A percentile compares a stretch with the other conserved stretches of the same genome.
These are phyloP conservation scores for Phaethon lepturus DNA, from an alignment of 2,113 vertebrate genomes.

Conservation along the genomic window DNA sequence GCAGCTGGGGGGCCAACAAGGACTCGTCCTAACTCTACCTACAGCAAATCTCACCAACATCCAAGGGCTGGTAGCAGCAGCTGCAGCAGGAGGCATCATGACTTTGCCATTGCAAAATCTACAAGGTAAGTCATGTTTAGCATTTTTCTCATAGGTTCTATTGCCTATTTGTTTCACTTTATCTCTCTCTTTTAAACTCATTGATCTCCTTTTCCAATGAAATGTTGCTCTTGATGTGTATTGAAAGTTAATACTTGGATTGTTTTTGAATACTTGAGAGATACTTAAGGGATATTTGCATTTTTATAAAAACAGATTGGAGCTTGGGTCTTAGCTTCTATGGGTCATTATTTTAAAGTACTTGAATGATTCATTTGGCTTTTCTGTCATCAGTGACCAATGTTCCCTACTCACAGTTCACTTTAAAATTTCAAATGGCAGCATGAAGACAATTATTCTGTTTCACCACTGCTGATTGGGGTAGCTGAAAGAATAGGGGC, in stretches of 20 bases:
- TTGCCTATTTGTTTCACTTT: neutral
- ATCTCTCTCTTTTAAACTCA: neutral
- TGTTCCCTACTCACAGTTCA: neutral
- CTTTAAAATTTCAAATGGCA: neutral
- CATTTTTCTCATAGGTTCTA: neutral
- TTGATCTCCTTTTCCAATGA: neutral
- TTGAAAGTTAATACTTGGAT: neutral
- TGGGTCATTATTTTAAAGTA: neutral
- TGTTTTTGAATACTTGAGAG: neutral
- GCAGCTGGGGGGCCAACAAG: constrained; percentile 95
- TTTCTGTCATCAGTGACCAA: neutral
- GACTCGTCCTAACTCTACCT: constrained; percentile 95
- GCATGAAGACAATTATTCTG: neutral
- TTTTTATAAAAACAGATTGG: neutral
- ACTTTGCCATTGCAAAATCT: constrained; percentile 98
- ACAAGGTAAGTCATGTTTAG: constrained; percentile 85
- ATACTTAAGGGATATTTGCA: neutral
- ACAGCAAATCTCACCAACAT: constrained; percentile 92
- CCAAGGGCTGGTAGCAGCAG: constrained; percentile 97
- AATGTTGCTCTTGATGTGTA: neutral
- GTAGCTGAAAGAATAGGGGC: neutral
- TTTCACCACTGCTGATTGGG: neutral
- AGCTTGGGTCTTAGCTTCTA: neutral
- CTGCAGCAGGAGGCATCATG: constrained; percentile 97
- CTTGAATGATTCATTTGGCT: neutral